Percentiles rank a stretch among this genome's conserved stretches.
phyloP scores from a whole-genome alignment of 2,888 invertebrate genomes.

The Lysandra bellargus region DNA sequence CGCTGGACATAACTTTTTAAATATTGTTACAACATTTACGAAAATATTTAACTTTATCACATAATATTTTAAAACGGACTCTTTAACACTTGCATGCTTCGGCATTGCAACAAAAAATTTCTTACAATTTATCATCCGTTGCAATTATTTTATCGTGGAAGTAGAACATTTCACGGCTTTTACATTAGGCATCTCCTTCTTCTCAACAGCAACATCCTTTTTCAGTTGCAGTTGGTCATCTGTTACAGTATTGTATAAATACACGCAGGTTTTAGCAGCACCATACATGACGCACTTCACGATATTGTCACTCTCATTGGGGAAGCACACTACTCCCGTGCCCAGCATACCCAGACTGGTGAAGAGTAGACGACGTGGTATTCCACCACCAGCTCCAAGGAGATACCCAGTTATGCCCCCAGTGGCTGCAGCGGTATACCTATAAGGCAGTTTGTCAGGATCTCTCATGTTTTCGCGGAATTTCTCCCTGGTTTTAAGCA shows the following conservation, averaged over 20 bases:
- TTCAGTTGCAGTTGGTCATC: slow-evolving; percentile 44
- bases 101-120: background rate
- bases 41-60: background rate
- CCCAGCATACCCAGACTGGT: slow-evolving; percentile 49
- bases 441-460: slow-evolving; percentile 47
- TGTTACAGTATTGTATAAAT: slow-evolving; percentile 48
- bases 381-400: slow-evolving; percentile 42
- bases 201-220: slow-evolving; percentile 51
- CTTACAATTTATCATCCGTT: background rate
- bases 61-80: background rate
- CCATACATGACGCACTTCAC: slow-evolving; percentile 48
- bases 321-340: slow-evolving; percentile 57
- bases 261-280: slow-evolving; percentile 43
- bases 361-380: slow-evolving; percentile 47
- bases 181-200: slow-evolving; percentile 35
- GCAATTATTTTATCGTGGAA: slow-evolving; percentile 39
- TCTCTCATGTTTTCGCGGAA: slow-evolving; percentile 52
- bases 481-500: slow-evolving; percentile 43
- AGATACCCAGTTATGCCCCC: slow-evolving; percentile 49
- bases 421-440: slow-evolving; percentile 47
- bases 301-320: slow-evolving; percentile 57
- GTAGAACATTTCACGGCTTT: slow-evolving; percentile 44
- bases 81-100: background rate
- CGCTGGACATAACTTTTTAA: background rate
- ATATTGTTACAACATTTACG: background rate